Base-by-base conservation (phyloP, 2,888 invertebrate genomes). In the Eurois occulta region DNA sequence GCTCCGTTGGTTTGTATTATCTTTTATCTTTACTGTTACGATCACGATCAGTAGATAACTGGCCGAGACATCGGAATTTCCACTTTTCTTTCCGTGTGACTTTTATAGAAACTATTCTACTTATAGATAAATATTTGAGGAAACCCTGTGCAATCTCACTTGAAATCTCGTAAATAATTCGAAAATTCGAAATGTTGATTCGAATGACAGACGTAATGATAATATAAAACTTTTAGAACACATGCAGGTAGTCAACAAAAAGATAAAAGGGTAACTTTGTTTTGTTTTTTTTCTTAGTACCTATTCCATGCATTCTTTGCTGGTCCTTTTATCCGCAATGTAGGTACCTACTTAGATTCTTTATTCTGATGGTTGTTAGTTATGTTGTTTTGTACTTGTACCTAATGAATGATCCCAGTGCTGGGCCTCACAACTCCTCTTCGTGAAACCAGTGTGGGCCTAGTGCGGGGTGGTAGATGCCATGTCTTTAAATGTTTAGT, bases 21-120 rank as follows among this genome's bases (percentile, higher is more conserved):
- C 2, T 73, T 41, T 73, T 64, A 64, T 74, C 18, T 75, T 62
- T 62, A 62, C 38, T 62, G 28, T 48, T 13, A 38, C 16, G 48
- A 43, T 35, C 16, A 35, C 35, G 18, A 76, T 65, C 64, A 43
- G 32, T 24, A 35, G n/a, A 21, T n/a, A 64, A 18, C 28, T 28
- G 21, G 43, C 35, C 13, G 38, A 48, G 41, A 35, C 7, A 24
- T 35, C 32, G n/a, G 41, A 43, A 52, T 52, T 75, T 11, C 24
- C 41, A 35, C 43, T 52, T 52, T 41, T 13, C 28, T 35, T 58
- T 58, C n/a, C n/a, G 28, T 60, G 21, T 46, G 48, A n/a, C 18
- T 6, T 41, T 75, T 62, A 41, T 32, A 13, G 7, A 60, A 62
- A 62, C 18, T 24, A 18, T 21, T 60, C 8, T n/a, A 21, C n/a